Conservation (phyloP, 2,113 vertebrate genomes). For the Corythornis cristatus region DNA sequence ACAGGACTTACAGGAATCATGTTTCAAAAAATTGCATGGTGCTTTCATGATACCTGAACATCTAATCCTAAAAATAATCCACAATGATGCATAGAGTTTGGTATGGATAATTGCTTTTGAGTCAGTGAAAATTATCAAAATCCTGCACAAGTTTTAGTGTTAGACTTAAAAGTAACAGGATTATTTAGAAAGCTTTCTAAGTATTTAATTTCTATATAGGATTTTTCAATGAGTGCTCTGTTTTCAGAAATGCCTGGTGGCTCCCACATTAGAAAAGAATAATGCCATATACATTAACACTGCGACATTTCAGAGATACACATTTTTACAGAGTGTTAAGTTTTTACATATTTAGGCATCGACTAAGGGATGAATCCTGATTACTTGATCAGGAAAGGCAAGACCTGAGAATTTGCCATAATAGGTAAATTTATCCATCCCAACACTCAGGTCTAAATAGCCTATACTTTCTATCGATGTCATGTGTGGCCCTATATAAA, state of each 20-base stretch:
- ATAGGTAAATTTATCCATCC: neutral
- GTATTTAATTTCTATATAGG: neutral
- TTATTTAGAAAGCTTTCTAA: neutral
- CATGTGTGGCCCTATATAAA: neutral
- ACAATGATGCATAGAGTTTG: neutral
- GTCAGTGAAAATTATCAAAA: neutral
- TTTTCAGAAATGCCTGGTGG: neutral
- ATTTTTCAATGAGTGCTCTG: neutral
- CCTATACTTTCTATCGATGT: neutral
- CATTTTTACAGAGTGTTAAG: neutral
- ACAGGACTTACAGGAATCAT: neutral
- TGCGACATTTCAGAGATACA: neutral
- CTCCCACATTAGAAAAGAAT: neutral
- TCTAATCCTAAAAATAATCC: neutral
- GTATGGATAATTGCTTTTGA: neutral
- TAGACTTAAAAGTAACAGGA: neutral
- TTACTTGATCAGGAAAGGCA: neutral
- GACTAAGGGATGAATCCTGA: neutral
- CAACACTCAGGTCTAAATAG: neutral
- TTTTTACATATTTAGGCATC: neutral
- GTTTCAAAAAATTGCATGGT: neutral
- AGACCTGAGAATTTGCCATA: neutral
- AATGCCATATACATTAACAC: neutral
- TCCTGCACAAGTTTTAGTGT: neutral
- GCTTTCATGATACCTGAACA: neutral